Percentiles rank a stretch among this genome's conserved stretches.
Conservation (phyloP, 2,888 invertebrate genomes). For the Ochlodes sylvanus region DNA sequence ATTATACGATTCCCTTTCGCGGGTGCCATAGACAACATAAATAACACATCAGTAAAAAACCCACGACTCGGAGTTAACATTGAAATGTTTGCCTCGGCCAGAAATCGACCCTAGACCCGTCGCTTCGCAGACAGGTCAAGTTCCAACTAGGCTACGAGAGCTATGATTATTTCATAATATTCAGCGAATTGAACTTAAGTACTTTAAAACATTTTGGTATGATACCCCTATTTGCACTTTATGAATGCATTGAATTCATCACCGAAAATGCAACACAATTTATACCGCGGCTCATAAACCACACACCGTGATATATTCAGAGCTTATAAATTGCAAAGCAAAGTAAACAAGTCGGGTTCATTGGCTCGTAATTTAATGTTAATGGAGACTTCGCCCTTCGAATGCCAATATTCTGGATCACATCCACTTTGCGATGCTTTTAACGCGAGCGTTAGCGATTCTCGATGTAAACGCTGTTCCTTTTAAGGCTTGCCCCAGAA, state of each 20-base stretch:
- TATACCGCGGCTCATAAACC: background rate
- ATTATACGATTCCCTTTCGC: no score
- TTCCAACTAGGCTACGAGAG: no score
- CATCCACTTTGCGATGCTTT: constrained; percentile 30
- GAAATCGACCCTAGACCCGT: no score
- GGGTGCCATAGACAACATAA: no score
- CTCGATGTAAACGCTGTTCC: background rate
- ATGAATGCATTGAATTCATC: background rate
- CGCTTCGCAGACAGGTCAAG: no score
- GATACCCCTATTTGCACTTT: no score
- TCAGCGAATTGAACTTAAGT: no score
- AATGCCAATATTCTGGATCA: constrained; percentile 26
- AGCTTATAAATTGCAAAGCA: constrained; percentile 22
- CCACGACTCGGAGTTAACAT: no score
- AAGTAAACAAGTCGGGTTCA: constrained; percentile 26
- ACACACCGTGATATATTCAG: constrained; percentile 18
- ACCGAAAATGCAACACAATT: background rate
- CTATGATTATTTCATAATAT: no score
- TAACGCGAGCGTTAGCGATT: constrained; percentile 6
- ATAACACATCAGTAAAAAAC: no score
- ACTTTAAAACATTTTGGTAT: no score
- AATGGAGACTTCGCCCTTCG: constrained; percentile 35
- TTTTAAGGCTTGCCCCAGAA: background rate
- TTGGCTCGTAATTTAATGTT: constrained; percentile 36
- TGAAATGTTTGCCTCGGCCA: no score